Base-by-base conservation (phyloP, 35 echinoderm and acorn worm genomes). In the Apostichopus japonicus region DNA sequence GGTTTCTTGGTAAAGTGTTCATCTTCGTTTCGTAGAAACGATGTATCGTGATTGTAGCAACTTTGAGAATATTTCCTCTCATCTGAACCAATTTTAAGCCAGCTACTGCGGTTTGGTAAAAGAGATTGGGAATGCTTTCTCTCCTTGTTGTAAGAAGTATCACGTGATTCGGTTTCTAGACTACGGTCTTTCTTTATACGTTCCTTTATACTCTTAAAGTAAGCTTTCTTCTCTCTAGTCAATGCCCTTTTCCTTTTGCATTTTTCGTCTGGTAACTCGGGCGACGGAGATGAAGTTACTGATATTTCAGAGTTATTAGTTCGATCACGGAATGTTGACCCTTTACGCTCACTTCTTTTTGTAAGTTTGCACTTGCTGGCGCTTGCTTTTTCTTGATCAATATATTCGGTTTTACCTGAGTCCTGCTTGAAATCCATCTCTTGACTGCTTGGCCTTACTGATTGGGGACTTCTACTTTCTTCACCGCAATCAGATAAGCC, bases 21-120 rank as follows among this genome's bases (percentile, higher is more conserved):
- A 14, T 75, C 22, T 75, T 15, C n/a, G 5, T n/a, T 75, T 75
- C 71, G 6, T 44, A 44, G 33, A 4, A 44, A 44, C 33, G 33
- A 4, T 44, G 33, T 4, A 6, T 19, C n/a, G 71, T 21, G 71
- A 19, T 23, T n/a, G 1, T 75, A n/a, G 21, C 57, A 61, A 3
- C 13, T 61, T 8, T 61, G 5, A 13, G 57, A 10, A 13, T 6
- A 6, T 75, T 75, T 75, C 16, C 22, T 75, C n/a, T 75, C 71
- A 75, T 75, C 14, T 75, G 17, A 75, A 19, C 81, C 81, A 24
- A 84, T 84, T 58, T 59, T 5, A 8, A 84, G 56, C 81, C 81
- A 84, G 16, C 53, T 55, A 13, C 24, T 58, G 14, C 54, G 81
- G 22, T 84, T 84, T 10, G 81, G 81, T 54, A 84, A 24, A 55